Conservation (phyloP, 2,888 invertebrate species). For the Archips crataeganus region DNA sequence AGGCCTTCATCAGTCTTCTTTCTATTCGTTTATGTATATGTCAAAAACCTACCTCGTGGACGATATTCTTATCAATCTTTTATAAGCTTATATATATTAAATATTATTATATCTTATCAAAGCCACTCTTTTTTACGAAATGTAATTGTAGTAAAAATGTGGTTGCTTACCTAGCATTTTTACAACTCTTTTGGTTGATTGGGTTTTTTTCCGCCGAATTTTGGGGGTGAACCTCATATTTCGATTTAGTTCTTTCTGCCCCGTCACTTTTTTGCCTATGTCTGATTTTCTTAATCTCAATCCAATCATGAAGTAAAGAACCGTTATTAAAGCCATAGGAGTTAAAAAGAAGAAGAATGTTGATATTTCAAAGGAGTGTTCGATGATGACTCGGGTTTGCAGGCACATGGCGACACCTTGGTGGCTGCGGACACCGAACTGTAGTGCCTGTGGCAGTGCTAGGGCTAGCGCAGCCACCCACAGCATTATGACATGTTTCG, state of each 20-base stretch:
- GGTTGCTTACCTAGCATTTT: slow-evolving; percentile 89
- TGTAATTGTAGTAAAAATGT: background rate
- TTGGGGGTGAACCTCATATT: slow-evolving; percentile 58
- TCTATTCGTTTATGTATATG: too few species aligned
- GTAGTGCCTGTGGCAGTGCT: slow-evolving; percentile 89
- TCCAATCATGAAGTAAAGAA: slow-evolving; percentile 90
- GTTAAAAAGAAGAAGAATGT: slow-evolving; percentile 90
- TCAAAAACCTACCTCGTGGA: too few species aligned
- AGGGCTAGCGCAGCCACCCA: slow-evolving; percentile 92
- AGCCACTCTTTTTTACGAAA: too few species aligned
- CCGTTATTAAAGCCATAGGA: slow-evolving; percentile 91
- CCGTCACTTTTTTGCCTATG: slow-evolving; percentile 60
- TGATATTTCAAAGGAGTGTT: slow-evolving; percentile 90
- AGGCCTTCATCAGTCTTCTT: too few species aligned
- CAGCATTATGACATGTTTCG: slow-evolving; percentile 91
- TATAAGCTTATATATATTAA: too few species aligned
- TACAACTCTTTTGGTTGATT: slow-evolving; percentile 89
- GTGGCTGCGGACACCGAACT: slow-evolving; percentile 74
- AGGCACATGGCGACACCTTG: slow-evolving; percentile 77
- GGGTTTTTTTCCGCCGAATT: slow-evolving; percentile 74
- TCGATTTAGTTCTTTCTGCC: slow-evolving; percentile 56
- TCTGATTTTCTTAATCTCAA: slow-evolving; percentile 84
- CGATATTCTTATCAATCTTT: too few species aligned
- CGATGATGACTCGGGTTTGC: slow-evolving; percentile 80
- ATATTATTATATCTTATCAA: too few species aligned